A percentile compares a stretch with the other conserved stretches of the same genome.
Evolutionary conservation across 1,140 invertebrate species (phyloP).

Genomic region (Paramacrobiotus metropolitanus): DNA sequence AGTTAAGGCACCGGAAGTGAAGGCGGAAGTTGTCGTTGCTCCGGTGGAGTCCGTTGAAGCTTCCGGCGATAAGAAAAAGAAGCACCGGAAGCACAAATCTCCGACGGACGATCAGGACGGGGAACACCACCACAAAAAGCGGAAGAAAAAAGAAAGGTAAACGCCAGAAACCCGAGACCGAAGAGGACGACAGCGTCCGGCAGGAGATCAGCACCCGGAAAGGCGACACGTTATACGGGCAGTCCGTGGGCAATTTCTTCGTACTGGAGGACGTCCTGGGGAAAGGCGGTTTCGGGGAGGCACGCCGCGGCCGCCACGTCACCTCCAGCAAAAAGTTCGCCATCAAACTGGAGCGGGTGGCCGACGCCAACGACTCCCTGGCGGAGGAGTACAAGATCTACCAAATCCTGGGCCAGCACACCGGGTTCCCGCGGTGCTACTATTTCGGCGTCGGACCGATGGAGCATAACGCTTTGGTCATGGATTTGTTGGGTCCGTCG

Average conservation of each 20-base stretch:
- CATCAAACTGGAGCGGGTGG: neutral
- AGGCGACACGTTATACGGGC: neutral
- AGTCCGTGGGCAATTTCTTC: neutral
- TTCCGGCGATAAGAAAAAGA: no score
- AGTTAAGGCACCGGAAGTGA: no score
- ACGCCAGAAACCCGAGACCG: no score
- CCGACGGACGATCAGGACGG: no score
- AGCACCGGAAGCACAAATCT: no score
- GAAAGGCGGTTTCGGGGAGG: neutral
- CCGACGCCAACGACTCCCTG: neutral
- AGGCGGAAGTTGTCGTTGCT: no score
- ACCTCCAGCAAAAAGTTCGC: neutral
- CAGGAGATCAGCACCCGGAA: no score
- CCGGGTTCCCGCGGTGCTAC: neutral
- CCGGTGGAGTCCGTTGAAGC: no score
- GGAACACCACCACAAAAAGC: no score
- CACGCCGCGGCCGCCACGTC: neutral
- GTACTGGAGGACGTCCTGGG: neutral
- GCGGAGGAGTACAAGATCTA: neutral
- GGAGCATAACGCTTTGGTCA: neutral
- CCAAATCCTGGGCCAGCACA: neutral
- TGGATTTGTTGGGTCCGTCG: neutral
- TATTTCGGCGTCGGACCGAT: neutral
- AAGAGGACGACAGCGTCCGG: no score
- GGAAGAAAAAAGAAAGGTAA: no score